phyloP scores from a whole-genome alignment of 2,888 invertebrate genomes.

The Spatulosminthurus flaviceps region DNA sequence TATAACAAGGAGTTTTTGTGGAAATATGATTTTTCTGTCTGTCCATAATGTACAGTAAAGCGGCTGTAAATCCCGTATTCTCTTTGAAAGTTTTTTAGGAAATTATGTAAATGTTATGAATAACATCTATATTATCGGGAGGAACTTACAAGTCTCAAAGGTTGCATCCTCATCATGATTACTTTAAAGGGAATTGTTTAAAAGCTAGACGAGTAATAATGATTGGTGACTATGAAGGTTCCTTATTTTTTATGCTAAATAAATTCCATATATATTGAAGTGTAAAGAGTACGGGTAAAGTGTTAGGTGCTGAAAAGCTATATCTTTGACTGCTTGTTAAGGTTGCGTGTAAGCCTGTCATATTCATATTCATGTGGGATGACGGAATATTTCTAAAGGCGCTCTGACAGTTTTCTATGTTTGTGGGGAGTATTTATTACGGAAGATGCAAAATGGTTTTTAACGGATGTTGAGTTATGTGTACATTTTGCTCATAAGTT shows the following conservation, averaged over 20 bases:
- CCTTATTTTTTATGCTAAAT: neutral
- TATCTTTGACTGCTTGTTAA: neutral
- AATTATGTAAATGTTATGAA: neutral
- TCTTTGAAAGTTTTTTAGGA: neutral
- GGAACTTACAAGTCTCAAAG: neutral
- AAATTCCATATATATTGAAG: neutral
- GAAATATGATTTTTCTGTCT: constrained; percentile 7
- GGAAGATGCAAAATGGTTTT: neutral
- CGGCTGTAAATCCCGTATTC: neutral
- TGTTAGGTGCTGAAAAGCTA: neutral
- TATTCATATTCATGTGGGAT: constrained; percentile 4
- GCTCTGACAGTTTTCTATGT: neutral
- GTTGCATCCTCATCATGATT: neutral
- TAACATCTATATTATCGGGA: neutral
- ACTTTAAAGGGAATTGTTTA: constrained; percentile 4
- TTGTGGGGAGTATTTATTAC: constrained; percentile 6
- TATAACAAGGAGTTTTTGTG: neutral
- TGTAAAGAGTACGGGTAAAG: no score
- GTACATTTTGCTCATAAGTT: neutral
- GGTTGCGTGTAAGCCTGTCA: constrained; percentile 4
- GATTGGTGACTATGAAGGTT: neutral
- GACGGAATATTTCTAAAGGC: neutral
- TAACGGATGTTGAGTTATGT: constrained; percentile 1
- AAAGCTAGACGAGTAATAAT: neutral
- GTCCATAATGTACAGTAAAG: neutral